Conservation (phyloP, 37 sponge, comb jelly and placozoan genomes). For the Petrosia ficiformis region DNA sequence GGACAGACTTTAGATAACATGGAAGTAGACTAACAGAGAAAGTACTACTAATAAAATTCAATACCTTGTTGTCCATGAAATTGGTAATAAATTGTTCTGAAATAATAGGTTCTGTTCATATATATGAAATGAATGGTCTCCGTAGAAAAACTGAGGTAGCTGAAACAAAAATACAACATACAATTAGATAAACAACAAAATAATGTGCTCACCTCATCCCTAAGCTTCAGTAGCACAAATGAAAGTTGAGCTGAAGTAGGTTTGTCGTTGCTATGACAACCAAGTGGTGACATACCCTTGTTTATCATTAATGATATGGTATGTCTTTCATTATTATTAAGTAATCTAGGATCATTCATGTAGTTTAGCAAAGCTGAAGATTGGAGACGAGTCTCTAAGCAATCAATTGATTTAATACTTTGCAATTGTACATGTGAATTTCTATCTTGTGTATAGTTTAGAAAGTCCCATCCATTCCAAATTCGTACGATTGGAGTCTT, state of each 20-base stretch:
- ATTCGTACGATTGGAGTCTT: background rate
- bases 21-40: background rate
- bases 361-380: no score
- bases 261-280: no score
- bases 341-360: no score
- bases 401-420: no score
- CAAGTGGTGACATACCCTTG: no score
- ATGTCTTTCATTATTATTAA: no score
- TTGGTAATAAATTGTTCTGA: constrained; percentile 30
- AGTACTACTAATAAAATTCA: background rate
- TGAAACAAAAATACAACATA: background rate
- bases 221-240: constrained; percentile 49
- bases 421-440: no score
- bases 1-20: no score
- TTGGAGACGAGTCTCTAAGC: no score
- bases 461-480: background rate
- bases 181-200: background rate
- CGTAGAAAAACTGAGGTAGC: constrained; percentile 60
- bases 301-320: no score
- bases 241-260: constrained; percentile 61
- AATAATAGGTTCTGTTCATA: constrained; percentile 46
- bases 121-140: constrained; percentile 50
- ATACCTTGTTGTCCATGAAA: constrained; percentile 8
- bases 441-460: no score
- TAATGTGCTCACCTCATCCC: constrained; percentile 61